Evolutionary conservation across 2,888 invertebrate species (phyloP), one percentile per base, ranked within the genome.

Genomic region (Apodemia hepburni): DNA sequence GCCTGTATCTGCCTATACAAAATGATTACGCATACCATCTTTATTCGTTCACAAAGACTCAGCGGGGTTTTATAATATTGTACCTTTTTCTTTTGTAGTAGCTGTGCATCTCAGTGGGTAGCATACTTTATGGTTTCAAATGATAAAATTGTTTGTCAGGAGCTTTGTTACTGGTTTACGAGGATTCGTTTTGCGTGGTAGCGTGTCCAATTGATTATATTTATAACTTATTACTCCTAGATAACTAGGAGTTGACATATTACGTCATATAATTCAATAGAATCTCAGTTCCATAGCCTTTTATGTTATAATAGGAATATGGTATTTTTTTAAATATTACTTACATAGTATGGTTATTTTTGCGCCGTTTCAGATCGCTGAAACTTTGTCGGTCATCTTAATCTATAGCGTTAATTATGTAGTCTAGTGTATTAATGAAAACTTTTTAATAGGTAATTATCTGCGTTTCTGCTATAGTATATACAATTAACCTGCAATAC

Each of bases 111-210:
- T 67, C 89, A 85, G 89, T 89, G 83, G 90, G 89, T 83, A 80
- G 86, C 81, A 85, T 86, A 84, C 88, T 90, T 89, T 90, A 90
- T 84, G 89, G 89, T 85, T 89, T 85, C 85, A 84, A 90, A 91
- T 91, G 90, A 90, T 91, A 88, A 86, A 87, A 90, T 80, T 86
- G 89, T 89, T 88, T 87, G 87, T 88, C 85, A 85, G 87, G 82
- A 81, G 82, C 86, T 83, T 86, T 89, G 86, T 86, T 47, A 57
- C 60, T 58, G 58, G 35, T 60, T 62, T 61, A 59, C 67, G 82
- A 75, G 77, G 73, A 80, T 80, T 82, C 81, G 75, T 82, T 81
- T 84, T 74, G 78, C 76, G 78, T 73, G 78, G 81, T 81, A 77
- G 81, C 87, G 85, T 86, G 85, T 81, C 87, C 75, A 78, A 87